phyloP scores from a whole-genome alignment of 2,888 invertebrate species.

The Peribatodes rhomboidaria region DNA sequence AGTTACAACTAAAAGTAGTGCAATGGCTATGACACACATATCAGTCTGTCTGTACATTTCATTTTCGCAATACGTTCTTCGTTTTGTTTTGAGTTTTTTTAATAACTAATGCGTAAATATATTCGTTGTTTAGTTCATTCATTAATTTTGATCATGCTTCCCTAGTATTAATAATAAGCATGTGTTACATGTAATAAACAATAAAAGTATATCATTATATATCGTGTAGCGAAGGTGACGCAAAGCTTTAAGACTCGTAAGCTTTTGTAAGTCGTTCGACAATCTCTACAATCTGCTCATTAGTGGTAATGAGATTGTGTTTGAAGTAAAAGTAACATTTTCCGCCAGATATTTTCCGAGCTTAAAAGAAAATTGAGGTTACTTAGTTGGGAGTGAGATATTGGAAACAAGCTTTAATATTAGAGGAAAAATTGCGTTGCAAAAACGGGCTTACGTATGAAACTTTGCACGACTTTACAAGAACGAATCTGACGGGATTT shows the following conservation, averaged over 20 bases:
- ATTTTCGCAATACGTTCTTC: not conserved
- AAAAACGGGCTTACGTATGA: no score
- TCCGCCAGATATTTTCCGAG: no score
- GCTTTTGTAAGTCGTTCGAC: conserved; percentile 5
- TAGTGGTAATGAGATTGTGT: conserved; percentile 17
- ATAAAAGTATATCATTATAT: no score
- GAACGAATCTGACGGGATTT: no score
- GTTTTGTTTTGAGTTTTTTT: not conserved
- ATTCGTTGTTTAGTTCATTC: not conserved
- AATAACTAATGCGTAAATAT: not conserved
- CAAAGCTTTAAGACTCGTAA: conserved; percentile 2
- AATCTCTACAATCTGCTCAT: conserved; percentile 5
- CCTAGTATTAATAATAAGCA: not conserved
- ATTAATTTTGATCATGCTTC: not conserved
- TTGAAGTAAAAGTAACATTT: not conserved
- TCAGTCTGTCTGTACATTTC: not conserved
- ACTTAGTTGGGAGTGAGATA: no score
- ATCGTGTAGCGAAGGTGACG: not conserved
- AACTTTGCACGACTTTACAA: no score
- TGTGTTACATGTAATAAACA: not conserved
- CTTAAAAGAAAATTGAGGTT: no score
- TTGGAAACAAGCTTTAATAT: no score
- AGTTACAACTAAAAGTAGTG: no score
- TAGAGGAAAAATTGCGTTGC: no score
- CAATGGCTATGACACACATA: no score